A percentile compares a stretch with the other conserved stretches of the same genome.
phyloP scores from a whole-genome alignment of 2,888 invertebrate genomes.

The Stenoptilia bipunctidactyla region DNA sequence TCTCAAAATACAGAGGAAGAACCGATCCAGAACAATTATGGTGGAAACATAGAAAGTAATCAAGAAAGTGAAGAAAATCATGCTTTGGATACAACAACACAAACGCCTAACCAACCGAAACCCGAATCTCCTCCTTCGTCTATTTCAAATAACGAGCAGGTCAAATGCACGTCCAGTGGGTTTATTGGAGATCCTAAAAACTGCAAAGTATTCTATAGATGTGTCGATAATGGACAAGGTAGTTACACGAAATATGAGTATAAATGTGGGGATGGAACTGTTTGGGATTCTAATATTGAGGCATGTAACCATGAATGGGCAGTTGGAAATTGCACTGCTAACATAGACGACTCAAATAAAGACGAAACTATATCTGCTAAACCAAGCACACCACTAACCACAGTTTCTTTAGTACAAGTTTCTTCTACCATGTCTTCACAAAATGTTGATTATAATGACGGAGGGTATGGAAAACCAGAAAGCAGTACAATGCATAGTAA shows the following conservation, averaged over 20 bases:
- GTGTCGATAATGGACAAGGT: constrained; percentile 65
- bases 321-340: constrained; percentile 39
- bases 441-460: constrained; percentile 7
- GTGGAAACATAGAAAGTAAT: constrained; percentile 13
- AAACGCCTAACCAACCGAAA: constrained; percentile 11
- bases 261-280: constrained; percentile 71
- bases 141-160: neutral
- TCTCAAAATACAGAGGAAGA: constrained; percentile 17
- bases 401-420: neutral
- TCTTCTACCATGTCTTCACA: constrained; percentile 1
- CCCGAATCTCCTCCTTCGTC: neutral
- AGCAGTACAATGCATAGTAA: constrained; percentile 16
- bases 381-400: constrained; percentile 4
- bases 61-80: constrained; percentile 23
- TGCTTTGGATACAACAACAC: constrained; percentile 15
- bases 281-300: constrained; percentile 69
- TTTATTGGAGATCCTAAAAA: constrained; percentile 69
- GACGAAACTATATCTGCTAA: neutral
- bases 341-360: neutral
- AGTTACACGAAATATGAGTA: constrained; percentile 66
- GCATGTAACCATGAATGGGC: constrained; percentile 73
- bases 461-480: constrained; percentile 14
- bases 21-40: constrained; percentile 15
- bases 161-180: constrained; percentile 46
- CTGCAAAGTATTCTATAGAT: constrained; percentile 78